Evolutionary conservation across 2,797 vertebrate genomes (phyloP), one percentile per base, ranked within the genome.

Genomic region (Parotocinclus haroldoi): DNA sequence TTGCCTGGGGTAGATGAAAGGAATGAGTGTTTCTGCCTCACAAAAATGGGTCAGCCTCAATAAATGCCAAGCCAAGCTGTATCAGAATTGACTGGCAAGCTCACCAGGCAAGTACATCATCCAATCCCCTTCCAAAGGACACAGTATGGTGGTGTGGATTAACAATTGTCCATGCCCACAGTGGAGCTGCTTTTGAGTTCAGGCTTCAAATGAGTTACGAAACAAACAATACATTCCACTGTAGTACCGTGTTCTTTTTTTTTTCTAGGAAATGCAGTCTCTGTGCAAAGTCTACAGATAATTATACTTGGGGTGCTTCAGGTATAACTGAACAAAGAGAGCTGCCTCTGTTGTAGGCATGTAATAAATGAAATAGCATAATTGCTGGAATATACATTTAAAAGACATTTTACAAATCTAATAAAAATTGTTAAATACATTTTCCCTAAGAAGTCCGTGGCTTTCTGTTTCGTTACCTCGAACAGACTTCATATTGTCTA

Each of bases 21-120:
- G 72, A 87, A 83, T 71, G 83, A 86, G 80, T 53, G 42, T 72
- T 81, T 67, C 66, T 58, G 69, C 79, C 27, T 76, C 81, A n/a
- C 66, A 66, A 73, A 90, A 90, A 85, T 90, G 81, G 87, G 88
- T 91, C 88, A 80, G 75, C 63, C 78, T 78, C 62, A 7, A 74
- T 70, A 68, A 62, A 85, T 82, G 69, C 77, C 78, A 85, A 27
- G 83, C 87, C 83, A 72, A 69, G 73, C 81, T 72, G 80, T 78
- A 78, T 83, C 78, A 45, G 71, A 81, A 74, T 19, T 53, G 40
- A 18, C 39, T 51, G 36, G 46, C 62, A 62, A 67, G 45, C 69
- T 49, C 46, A 52, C 27, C 16, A 51, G 55, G 51, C 18, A 54
- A 63, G 55, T 44, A 46, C 45, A 10, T 50, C 7, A 6, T 3